These are phyloP conservation scores for Ciconia boyciana DNA, from an alignment of 2,113 vertebrate genomes.

Conservation along the genomic window DNA sequence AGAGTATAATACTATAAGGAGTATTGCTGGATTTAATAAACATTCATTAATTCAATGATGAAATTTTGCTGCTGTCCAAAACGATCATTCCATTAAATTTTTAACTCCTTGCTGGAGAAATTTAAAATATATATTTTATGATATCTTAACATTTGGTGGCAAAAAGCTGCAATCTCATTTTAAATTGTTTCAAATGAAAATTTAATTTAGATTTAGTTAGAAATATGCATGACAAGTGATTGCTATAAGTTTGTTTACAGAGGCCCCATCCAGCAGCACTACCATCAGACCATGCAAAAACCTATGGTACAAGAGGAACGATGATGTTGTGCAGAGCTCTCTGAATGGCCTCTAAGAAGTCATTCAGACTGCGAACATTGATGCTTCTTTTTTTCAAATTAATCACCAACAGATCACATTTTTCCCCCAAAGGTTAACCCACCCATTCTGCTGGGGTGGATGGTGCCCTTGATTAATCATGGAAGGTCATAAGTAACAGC, in stretches of 20 bases:
- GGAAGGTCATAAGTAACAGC: background rate
- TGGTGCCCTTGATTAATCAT: background rate
- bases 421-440: background rate
- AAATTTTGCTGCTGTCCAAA: background rate
- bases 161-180: background rate
- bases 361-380: background rate
- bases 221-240: background rate
- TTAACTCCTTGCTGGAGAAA: background rate
- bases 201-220: slow-evolving; percentile 28
- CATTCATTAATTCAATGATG: background rate
- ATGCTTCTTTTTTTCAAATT: background rate
- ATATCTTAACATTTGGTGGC: background rate
- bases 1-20: background rate
- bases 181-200: background rate
- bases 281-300: background rate
- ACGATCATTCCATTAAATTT: background rate
- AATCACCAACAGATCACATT: background rate
- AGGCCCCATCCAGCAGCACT: background rate
- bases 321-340: background rate
- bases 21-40: background rate
- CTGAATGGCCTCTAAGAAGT: background rate
- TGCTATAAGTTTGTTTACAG: background rate
- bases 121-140: background rate
- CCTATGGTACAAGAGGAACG: background rate
- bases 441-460: background rate